Evolutionary conservation across 2,888 invertebrate genomes (phyloP).

Genomic region (Teleiodes luculella): DNA sequence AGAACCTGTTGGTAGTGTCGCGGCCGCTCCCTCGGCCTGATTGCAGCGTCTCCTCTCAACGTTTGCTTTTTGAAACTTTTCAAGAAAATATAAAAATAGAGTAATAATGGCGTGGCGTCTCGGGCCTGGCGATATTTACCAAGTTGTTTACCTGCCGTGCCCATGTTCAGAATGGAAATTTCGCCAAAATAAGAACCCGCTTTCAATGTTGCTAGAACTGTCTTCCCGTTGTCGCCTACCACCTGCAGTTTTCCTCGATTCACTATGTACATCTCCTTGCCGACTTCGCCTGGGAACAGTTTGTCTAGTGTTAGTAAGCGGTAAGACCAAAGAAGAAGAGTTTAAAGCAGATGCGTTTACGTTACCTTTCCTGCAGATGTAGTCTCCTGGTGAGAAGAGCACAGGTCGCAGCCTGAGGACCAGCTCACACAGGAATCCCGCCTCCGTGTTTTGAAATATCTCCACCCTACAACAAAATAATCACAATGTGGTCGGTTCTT

Average conservation of each 20-base stretch:
- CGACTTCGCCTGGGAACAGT: constrained; percentile 92
- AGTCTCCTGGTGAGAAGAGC: constrained; percentile 98
- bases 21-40: constrained; percentile 78
- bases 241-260: constrained; percentile 97
- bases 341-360: neutral
- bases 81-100: constrained; percentile 59
- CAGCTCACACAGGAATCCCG: constrained; percentile 98
- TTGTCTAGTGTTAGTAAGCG: neutral
- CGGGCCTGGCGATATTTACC: constrained; percentile 89
- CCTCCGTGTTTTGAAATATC: constrained; percentile 99
- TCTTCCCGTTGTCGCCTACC: constrained; percentile 96
- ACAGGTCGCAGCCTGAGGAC: constrained; percentile 96
- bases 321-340: neutral
- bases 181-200: constrained; percentile 99
- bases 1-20: constrained; percentile 69
- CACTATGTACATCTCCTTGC: constrained; percentile 99
- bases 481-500: too few species aligned
- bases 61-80: constrained; percentile 72
- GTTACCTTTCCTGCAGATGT: constrained; percentile 99
- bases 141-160: constrained; percentile 98
- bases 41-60: constrained; percentile 76
- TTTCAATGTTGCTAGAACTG: constrained; percentile 97
- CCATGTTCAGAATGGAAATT: constrained; percentile 99
- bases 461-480: constrained; percentile 84
- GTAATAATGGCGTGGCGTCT: constrained; percentile 78